Evolutionary conservation across 2,888 invertebrate genomes (phyloP).

Genomic region (Lordiphosa andalusiaca): DNA sequence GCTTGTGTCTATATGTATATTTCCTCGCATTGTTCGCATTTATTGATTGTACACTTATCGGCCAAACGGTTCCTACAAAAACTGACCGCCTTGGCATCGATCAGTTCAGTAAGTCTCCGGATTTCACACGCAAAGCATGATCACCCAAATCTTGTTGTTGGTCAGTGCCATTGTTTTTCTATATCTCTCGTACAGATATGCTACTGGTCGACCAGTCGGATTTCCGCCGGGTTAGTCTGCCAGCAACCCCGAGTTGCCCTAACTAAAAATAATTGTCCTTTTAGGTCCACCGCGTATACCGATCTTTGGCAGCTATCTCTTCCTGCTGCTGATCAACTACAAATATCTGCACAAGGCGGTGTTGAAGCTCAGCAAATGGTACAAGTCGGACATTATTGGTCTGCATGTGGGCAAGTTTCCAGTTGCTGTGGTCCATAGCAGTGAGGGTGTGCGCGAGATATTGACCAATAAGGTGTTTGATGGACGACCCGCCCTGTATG

Average conservation of each 20-base stretch:
- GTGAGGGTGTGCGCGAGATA: slow-evolving; percentile 82
- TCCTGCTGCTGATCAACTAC: slow-evolving; percentile 82
- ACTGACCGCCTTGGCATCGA: slow-evolving; percentile 8
- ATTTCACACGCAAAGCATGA: slow-evolving; percentile 46
- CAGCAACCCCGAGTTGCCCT: neutral
- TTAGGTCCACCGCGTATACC: slow-evolving; percentile 84
- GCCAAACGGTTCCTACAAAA: slow-evolving; percentile 26
- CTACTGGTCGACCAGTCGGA: slow-evolving; percentile 81
- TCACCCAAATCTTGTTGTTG: slow-evolving; percentile 76
- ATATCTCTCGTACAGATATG: slow-evolving; percentile 78
- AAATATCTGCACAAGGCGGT: slow-evolving; percentile 82
- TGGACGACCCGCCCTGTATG: slow-evolving; percentile 82
- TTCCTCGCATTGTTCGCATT: slow-evolving; percentile 19
- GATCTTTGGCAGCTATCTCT: slow-evolving; percentile 84
- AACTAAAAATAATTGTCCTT: slow-evolving; percentile 21
- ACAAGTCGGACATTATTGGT: slow-evolving; percentile 84
- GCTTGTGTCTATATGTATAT: slow-evolving; percentile 17
- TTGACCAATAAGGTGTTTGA: slow-evolving; percentile 83
- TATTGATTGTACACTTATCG: slow-evolving; percentile 24
- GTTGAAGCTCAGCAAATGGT: slow-evolving; percentile 81
- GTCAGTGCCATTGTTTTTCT: slow-evolving; percentile 76
- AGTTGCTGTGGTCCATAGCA: slow-evolving; percentile 82
- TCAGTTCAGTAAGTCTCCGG: slow-evolving; percentile 23
- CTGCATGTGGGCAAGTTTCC: slow-evolving; percentile 82
- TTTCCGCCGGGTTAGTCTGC: slow-evolving; percentile 83